Base-by-base conservation (phyloP, 2,888 invertebrate genomes). In the Lasioglossum marginatum region DNA sequence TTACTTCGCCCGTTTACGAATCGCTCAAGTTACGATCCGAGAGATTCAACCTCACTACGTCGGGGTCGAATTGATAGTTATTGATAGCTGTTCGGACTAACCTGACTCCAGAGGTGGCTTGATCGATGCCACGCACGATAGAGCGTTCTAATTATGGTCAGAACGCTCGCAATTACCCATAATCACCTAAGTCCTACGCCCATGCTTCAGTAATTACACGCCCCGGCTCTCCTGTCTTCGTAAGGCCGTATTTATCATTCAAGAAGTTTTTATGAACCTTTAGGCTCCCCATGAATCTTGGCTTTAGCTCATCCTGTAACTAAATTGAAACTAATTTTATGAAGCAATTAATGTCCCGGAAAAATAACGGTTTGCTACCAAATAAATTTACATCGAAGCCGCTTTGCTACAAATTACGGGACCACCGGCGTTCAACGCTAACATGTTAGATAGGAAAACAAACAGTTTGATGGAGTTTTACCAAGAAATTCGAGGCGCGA, bases 41-140 rank as follows among this genome's bases (percentile, higher is more conserved):
- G 86, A 82, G 86, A 77, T 82, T 77, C 82, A 68, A 84, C 82
- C 82, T 79, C 79, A 19, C 82, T 82, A 77, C 81, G 87, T 79
- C 81, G 77, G 57, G 40, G n/a, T 72, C 81, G 91, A 92, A 93
- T 91, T 92, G 91, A 92, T 92, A 91, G 92, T 92, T 92, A 93
- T 92, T 92, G 93, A 93, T 91, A 92, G 90, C 87, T 87, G 80
- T 89, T 89, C 89, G 88, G 83, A 81, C 91, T 92, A 91, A 88
- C 90, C 92, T 84, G 91, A 92, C 92, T 91, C 89, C 86, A 87
- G 78, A 82, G 88, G 91, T 87, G 91, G 91, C 86, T 92, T 92
- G 93, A 93, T 93, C 92, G 92, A 92, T 92, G 92, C 92, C 92
- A 91, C 87, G 91, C 93, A 92, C 92, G 90, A 91, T 87, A 89